A percentile compares a stretch with the other conserved stretches of the same genome.
Conservation (phyloP, 1,140 invertebrate genomes). For the Chironomus striatipennis region DNA sequence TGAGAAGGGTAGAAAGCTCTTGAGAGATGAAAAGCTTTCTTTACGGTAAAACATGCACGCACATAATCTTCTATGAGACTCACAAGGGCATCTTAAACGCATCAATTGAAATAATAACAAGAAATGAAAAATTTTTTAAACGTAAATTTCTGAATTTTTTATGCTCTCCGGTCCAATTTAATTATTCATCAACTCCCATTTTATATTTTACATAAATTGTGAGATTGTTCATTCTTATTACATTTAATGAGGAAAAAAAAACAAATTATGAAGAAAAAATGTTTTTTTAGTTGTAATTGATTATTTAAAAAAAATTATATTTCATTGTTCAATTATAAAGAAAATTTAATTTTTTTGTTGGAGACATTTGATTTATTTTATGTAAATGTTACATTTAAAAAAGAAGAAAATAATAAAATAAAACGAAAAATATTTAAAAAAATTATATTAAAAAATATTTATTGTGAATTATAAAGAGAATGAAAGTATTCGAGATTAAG, state of each 20-base stretch:
- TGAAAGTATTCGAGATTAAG: too few relatives aligned
- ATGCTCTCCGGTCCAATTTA: background rate
- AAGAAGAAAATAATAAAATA: background rate
- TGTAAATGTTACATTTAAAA: constrained; percentile 10
- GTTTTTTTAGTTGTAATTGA: constrained; percentile 3
- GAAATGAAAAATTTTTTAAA: background rate
- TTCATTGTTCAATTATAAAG: background rate
- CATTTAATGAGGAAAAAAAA: background rate
- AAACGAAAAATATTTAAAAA: background rate
- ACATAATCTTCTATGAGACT: background rate
- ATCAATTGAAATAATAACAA: background rate
- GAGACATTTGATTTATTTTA: constrained; percentile 9
- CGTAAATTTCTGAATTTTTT: background rate
- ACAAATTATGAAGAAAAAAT: background rate
- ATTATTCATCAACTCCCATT: background rate
- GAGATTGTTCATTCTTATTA: background rate
- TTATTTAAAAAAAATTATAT: background rate
- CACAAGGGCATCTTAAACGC: background rate
- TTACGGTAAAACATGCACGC: background rate
- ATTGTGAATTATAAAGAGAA: too few relatives aligned
- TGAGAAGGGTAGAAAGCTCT: background rate
- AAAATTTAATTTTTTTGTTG: background rate
- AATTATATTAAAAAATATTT: too few relatives aligned
- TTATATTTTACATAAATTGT: background rate
- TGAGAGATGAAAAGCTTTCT: background rate